Conservation (phyloP, 2,797 vertebrate species). For the Novumbra hubbsi region DNA sequence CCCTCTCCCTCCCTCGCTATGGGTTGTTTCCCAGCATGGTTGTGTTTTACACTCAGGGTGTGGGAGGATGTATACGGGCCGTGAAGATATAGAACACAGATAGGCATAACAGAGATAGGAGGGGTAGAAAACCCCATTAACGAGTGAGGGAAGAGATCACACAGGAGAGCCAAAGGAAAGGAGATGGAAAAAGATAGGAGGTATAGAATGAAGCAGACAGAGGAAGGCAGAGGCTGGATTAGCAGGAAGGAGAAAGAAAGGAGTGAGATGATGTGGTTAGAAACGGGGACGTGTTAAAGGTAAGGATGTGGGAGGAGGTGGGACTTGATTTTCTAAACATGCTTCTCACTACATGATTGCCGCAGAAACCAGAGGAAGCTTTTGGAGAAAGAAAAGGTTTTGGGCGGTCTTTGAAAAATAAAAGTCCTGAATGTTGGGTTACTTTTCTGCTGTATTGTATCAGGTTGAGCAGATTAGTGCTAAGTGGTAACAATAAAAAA, state of each 20-base stretch:
- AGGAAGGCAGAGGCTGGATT: slow-evolving; percentile 18
- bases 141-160: slow-evolving; percentile 20
- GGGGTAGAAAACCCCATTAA: slow-evolving; percentile 11
- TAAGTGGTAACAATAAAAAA: too few species aligned
- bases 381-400: too few species aligned
- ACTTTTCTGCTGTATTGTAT: too few species aligned
- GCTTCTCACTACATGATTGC: too few species aligned
- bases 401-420: too few species aligned
- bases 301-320: slow-evolving; percentile 9
- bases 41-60: background rate
- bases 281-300: slow-evolving; percentile 13
- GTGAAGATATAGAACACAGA: slow-evolving; percentile 35
- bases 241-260: slow-evolving; percentile 11
- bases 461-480: too few species aligned
- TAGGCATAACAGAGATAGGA: slow-evolving; percentile 21
- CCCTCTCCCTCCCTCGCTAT: slow-evolving; percentile 10
- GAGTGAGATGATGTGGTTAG: background rate
- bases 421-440: too few species aligned
- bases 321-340: background rate
- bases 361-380: too few species aligned
- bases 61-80: slow-evolving; percentile 19
- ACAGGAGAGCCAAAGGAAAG: slow-evolving; percentile 20
- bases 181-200: slow-evolving; percentile 7
- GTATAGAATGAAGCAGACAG: slow-evolving; percentile 19
- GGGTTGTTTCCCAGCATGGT: slow-evolving; percentile 28